Conservation (phyloP, 2,113 vertebrate species). For the Aleadryas rufinucha region DNA sequence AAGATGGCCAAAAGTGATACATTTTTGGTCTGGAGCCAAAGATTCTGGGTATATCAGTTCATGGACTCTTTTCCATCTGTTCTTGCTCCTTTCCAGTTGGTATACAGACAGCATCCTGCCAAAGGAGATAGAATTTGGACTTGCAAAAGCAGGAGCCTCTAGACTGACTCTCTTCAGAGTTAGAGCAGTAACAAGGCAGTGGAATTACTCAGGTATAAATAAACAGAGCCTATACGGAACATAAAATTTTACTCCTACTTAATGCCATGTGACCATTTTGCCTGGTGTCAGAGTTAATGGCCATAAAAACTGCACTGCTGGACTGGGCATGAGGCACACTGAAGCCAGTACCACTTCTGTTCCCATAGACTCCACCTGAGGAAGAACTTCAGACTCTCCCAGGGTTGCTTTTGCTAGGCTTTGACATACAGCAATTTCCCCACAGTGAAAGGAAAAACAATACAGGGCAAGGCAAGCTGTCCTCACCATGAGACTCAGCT, state of each 20-base stretch:
- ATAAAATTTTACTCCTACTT: background rate
- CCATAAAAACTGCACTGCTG: background rate
- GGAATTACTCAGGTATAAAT: background rate
- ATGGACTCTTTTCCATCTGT: background rate
- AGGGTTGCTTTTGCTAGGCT: background rate
- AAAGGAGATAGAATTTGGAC: background rate
- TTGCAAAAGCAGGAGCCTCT: background rate
- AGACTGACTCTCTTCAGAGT: background rate
- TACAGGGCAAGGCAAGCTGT: constrained; percentile 10
- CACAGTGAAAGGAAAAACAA: background rate
- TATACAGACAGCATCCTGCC: background rate
- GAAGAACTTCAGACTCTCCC: background rate
- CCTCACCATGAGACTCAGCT: background rate
- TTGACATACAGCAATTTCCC: constrained; percentile 1
- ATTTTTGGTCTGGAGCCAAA: background rate
- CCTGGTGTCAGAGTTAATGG: background rate
- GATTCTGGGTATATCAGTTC: background rate
- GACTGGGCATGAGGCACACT: background rate
- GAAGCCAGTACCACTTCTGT: background rate
- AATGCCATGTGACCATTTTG: background rate
- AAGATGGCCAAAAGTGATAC: background rate
- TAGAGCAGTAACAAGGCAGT: background rate
- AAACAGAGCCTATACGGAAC: background rate
- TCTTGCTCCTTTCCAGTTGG: background rate
- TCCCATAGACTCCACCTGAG: background rate